Evolutionary conservation across 1,140 invertebrate species (phyloP).

Genomic region (Dufourea novaeangliae): DNA sequence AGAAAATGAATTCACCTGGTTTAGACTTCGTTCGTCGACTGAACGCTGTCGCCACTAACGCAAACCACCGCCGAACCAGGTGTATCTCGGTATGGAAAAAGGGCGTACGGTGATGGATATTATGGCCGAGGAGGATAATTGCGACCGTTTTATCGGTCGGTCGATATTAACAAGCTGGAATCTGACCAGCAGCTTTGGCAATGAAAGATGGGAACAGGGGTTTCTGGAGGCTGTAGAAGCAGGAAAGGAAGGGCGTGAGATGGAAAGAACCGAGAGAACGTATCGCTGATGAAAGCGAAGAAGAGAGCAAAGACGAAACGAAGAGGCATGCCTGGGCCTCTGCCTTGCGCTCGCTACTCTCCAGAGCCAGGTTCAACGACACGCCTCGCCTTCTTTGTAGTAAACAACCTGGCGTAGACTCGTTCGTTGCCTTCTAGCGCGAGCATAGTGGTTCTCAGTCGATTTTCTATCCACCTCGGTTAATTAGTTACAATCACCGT

Average conservation of each 20-base stretch:
- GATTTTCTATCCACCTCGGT: conserved; percentile 24
- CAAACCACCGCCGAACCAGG: not conserved
- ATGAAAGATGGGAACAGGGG: conserved; percentile 57
- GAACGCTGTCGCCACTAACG: not conserved
- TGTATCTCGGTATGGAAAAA: not conserved
- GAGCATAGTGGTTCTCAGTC: conserved; percentile 73
- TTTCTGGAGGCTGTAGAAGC: conserved; percentile 58
- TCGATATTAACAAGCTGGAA: conserved; percentile 48
- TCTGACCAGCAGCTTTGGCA: conserved; percentile 57
- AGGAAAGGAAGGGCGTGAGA: conserved; percentile 42
- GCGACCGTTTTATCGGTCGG: conserved; percentile 50
- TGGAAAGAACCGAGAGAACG: conserved; percentile 35
- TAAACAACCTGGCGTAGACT: conserved; percentile 79
- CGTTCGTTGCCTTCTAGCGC: conserved; percentile 73
- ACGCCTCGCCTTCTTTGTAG: conserved; percentile 79
- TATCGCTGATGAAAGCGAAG: conserved; percentile 59
- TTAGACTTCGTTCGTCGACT: too few species aligned
- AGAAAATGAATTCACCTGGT: too few species aligned
- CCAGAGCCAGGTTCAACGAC: conserved; percentile 79
- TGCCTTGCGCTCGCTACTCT: conserved; percentile 70
- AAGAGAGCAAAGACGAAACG: conserved; percentile 59
- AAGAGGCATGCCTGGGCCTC: conserved; percentile 70
- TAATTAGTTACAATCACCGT: conserved; percentile 21
- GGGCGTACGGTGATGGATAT: conserved; percentile 18
- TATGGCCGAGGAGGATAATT: not conserved